These are phyloP conservation scores for Rhogogaster chlorosoma DNA, from an alignment of 2,888 invertebrate genomes.

Conservation along the genomic window DNA sequence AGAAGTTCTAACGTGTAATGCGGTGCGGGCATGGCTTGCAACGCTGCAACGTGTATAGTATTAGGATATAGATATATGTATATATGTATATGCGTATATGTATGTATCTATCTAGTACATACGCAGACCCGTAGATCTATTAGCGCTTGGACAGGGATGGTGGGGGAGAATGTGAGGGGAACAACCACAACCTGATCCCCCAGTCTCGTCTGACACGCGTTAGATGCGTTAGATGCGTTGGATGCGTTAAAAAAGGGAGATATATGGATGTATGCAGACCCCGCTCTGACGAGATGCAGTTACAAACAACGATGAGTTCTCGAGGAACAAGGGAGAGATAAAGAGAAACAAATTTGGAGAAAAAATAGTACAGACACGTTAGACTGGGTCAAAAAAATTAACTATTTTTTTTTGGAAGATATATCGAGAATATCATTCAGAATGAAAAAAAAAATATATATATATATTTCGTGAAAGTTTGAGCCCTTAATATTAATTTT, in stretches of 20 bases:
- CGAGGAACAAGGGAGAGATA: background rate
- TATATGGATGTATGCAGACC: background rate
- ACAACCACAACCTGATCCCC: constrained; percentile 27
- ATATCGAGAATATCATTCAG: too few species aligned
- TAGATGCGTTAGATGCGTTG: constrained; percentile 34
- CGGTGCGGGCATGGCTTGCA: background rate
- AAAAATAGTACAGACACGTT: background rate
- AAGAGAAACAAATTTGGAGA: background rate
- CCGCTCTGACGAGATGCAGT: constrained; percentile 19
- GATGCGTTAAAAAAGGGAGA: constrained; percentile 21
- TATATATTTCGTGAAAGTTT: too few species aligned
- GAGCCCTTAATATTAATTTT: too few species aligned
- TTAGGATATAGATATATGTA: background rate
- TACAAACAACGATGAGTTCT: background rate
- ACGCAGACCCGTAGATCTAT: constrained; percentile 1
- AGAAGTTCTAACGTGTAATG: constrained; percentile 1
- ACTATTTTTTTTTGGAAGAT: too few species aligned
- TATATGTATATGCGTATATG: too few species aligned
- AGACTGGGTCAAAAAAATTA: too few species aligned
- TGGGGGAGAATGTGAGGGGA: constrained; percentile 30
- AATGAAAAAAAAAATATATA: too few species aligned
- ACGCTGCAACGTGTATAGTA: background rate
- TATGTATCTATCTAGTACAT: background rate
- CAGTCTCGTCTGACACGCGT: constrained; percentile 5
- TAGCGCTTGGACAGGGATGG: constrained; percentile 16